Evolutionary conservation across 2,797 vertebrate genomes (phyloP), one percentile per base, ranked within the genome.

Genomic region (Danio choprae): DNA sequence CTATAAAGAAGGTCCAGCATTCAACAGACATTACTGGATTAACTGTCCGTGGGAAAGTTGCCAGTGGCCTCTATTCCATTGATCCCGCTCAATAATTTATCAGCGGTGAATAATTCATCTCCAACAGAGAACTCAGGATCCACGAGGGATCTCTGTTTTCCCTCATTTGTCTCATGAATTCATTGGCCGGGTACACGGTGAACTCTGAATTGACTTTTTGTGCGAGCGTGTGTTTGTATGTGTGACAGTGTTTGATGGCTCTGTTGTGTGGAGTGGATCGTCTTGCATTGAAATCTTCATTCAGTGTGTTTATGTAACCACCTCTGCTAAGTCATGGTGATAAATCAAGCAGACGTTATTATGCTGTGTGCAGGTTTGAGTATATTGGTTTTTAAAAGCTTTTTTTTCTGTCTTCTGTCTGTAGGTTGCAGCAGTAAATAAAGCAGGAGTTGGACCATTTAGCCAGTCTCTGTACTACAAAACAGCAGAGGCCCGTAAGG

Each of bases 401-500:
- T 53, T 70, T 22, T 29, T 29, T 60, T 41, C 48, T 65, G 10
- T 83, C 48, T 77, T 84, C 46, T 85, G 29, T 85, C 81, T 92
- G 16, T 80, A 99, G 98, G 96, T 99, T 83, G 97, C 97, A 91
- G 97, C 96, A 83, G 90, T 94, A 84, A 95, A 95, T 83, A 91
- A 90, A 70, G 94, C 91, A 87, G 96, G 95, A 82, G 80, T 91
- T 51, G 97, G 98, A 89, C 69, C 94, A n/a, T 98, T 95, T 89
- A 98, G 97, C 15, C 92, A 95, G 70, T 93, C 96, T 70, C 91
- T 97, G 81, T 97, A 95, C 86, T 96, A 97, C 87, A 97, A 98
- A 90, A 99, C 97, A 3, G 93, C 95, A 83, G 98, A 99, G 91
- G 97, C 97, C 86, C 93, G 98, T 99, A 94, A 91, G 82, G 36